Percentiles rank a stretch among this genome's conserved stretches.
Evolutionary conservation across 1,140 invertebrate species (phyloP).

Genomic region (Scaptomyza montana): DNA sequence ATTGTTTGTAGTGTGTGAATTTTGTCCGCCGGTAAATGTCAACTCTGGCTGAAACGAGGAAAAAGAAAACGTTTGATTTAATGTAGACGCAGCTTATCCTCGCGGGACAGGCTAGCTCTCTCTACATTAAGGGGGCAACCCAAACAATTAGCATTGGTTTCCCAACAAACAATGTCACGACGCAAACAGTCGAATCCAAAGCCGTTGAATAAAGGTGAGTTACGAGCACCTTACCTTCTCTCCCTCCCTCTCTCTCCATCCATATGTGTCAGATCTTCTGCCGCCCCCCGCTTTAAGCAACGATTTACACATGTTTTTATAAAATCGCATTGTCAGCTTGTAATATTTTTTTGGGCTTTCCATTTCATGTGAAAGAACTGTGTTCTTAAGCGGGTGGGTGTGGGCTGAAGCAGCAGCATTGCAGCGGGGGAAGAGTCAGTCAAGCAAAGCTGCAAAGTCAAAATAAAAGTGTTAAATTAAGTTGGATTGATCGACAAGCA

Average conservation of each 20-base stretch:
- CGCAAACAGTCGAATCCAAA: conserved; percentile 86
- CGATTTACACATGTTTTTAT: conserved; percentile 32
- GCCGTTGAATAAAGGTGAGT: conserved; percentile 85
- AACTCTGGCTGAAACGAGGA: conserved; percentile 12
- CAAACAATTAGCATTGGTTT: conserved; percentile 44
- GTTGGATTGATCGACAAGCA: background rate
- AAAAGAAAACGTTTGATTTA: conserved; percentile 34
- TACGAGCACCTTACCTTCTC: too few species aligned
- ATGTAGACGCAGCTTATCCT: conserved; percentile 54
- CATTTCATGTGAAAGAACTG: conserved; percentile 46
- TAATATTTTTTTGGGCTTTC: conserved; percentile 37
- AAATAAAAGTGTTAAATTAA: background rate
- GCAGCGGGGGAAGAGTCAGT: background rate
- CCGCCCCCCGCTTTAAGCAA: background rate
- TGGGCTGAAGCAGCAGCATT: too few species aligned
- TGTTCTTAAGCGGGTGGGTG: conserved; percentile 8
- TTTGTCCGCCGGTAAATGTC: conserved; percentile 61
- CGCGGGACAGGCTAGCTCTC: conserved; percentile 20
- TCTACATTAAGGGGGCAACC: conserved; percentile 54
- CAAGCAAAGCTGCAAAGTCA: conserved; percentile 3
- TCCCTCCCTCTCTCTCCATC: background rate
- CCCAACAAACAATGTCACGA: conserved; percentile 84
- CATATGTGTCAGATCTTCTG: background rate
- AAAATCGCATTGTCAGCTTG: conserved; percentile 42
- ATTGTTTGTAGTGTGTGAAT: conserved; percentile 16